Evolutionary conservation across 1,140 invertebrate species (phyloP).

Genomic region (Lepeophtheirus salmonis): DNA sequence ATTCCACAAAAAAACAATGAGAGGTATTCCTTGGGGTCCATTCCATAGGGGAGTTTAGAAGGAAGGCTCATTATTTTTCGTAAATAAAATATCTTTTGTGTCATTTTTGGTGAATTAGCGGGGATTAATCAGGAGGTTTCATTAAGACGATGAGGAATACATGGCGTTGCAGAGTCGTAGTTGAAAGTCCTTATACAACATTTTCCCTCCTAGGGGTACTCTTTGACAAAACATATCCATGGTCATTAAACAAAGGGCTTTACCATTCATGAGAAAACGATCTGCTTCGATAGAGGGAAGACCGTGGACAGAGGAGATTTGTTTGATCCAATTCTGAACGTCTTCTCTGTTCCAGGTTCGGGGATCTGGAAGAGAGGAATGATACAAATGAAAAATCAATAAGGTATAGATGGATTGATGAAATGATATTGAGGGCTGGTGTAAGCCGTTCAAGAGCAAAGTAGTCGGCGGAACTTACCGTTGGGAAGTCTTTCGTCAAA

Average conservation of each 20-base stretch:
- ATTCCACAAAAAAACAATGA: too few relatives aligned
- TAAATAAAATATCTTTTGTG: too few relatives aligned
- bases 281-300: conserved; percentile 35
- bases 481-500: neutral
- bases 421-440: too few relatives aligned
- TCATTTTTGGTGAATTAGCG: neutral
- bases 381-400: too few relatives aligned
- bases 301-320: conserved; percentile 37
- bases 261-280: conserved; percentile 54
- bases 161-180: conserved; percentile 29
- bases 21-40: too few relatives aligned
- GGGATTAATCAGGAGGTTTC: neutral
- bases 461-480: too few relatives aligned
- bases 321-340: conserved; percentile 41
- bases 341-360: conserved; percentile 44
- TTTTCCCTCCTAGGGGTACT: conserved; percentile 44
- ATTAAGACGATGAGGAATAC: conserved; percentile 22
- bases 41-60: too few relatives aligned
- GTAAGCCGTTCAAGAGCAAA: too few relatives aligned
- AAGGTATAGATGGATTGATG: too few relatives aligned
- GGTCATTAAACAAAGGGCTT: conserved; percentile 51
- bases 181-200: conserved; percentile 39
- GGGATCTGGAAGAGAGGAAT: conserved; percentile 39
- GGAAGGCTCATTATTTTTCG: too few relatives aligned
- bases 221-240: conserved; percentile 47